Conservation (phyloP, 2,888 invertebrate species). For the Hedya salicella region DNA sequence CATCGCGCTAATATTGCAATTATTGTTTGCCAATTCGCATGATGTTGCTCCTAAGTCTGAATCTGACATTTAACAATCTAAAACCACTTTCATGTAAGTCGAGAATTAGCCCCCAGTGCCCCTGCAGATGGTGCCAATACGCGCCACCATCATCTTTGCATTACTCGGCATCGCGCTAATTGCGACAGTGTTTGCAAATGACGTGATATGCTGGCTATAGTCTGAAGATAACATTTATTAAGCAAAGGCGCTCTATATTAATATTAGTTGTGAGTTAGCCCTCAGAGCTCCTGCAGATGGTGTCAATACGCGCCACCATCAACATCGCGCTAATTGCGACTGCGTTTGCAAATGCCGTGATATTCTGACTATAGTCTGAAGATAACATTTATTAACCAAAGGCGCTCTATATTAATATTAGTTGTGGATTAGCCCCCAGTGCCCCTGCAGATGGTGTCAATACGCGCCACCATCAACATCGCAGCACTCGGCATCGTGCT, state of each 20-base stretch:
- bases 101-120: not conserved
- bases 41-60: too few relatives aligned
- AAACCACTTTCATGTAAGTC: not conserved
- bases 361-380: too few relatives aligned
- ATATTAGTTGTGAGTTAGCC: not conserved
- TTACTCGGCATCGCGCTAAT: conserved; percentile 70
- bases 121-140: conserved; percentile 30
- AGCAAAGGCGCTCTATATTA: too few relatives aligned
- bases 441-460: conserved; percentile 25
- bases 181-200: conserved; percentile 80
- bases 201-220: too few relatives aligned
- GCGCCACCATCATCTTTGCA: conserved; percentile 40
- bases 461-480: conserved; percentile 38
- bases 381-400: too few relatives aligned
- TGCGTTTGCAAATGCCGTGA: conserved; percentile 80
- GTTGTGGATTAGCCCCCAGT: not conserved
- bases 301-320: conserved; percentile 46
- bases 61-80: too few relatives aligned
- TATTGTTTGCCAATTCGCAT: too few relatives aligned
- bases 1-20: too few relatives aligned
- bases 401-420: not conserved
- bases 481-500: conserved; percentile 64
- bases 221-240: too few relatives aligned
- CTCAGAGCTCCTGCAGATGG: conserved; percentile 12
- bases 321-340: conserved; percentile 76